Percentiles rank a stretch among this genome's conserved stretches.
Evolutionary conservation across 2,888 invertebrate species (phyloP).

Genomic region (Acanthococcus lagerstroemiae): DNA sequence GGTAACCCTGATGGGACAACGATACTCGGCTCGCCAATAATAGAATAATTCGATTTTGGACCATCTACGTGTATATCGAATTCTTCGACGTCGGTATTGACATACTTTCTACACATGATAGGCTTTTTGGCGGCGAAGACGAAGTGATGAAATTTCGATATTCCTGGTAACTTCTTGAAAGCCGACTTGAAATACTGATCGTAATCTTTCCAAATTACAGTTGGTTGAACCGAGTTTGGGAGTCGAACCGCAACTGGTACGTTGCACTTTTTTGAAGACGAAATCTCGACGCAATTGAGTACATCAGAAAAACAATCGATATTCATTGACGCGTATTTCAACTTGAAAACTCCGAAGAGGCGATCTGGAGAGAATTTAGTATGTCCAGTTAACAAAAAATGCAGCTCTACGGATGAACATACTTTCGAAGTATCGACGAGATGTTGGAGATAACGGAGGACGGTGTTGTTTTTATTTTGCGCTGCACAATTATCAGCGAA

Average conservation of each 20-base stretch:
- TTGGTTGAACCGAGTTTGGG: no score
- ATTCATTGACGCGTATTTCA: neutral
- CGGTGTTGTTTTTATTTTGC: constrained; percentile 11
- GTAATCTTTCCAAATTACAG: neutral
- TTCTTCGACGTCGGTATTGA: neutral
- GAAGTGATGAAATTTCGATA: neutral
- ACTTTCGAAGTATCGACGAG: no score
- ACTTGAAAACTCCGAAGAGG: neutral
- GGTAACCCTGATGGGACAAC: neutral
- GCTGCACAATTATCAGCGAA: constrained; percentile 5
- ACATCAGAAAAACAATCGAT: constrained; percentile 4
- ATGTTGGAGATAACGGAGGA: neutral
- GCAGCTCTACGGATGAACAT: no score
- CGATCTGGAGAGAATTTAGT: constrained; percentile 1
- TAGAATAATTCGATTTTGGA: no score
- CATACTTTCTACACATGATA: no score
- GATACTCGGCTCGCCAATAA: neutral
- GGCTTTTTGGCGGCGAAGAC: no score
- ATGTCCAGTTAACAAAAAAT: neutral
- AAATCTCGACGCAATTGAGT: neutral
- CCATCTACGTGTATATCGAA: neutral
- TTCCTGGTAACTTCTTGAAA: neutral
- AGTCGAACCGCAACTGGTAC: neutral
- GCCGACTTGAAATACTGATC: neutral
- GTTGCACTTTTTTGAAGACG: neutral